Base-by-base conservation (phyloP, 1,140 invertebrate genomes). In the Drosophila punjabiensis region DNA sequence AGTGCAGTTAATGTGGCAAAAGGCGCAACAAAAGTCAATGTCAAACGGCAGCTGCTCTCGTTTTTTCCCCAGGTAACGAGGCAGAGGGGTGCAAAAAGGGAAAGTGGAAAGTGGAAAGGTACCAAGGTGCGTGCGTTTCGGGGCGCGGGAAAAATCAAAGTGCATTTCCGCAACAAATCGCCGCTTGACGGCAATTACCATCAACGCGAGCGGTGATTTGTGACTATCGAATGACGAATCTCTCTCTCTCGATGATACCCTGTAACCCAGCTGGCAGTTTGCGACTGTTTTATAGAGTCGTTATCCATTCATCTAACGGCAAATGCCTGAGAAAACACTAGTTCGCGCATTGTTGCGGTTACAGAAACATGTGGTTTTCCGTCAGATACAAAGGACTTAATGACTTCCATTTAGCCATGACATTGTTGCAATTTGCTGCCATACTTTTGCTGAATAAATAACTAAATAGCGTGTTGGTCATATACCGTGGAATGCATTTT, bases 11-110 rank as follows among this genome's bases (percentile, higher is more conserved):
- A 77, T 78, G 48, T 68, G 74, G 70, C 84, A 88, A 88, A 87
- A 81, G 81, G 79, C 84, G 68, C 66, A 76, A 88, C 80, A 83
- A 83, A 87, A 83, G 81, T 88, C 84, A 88, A 88, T 88, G 84
- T 66, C 84, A 81, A 74, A 56, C 62, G 48, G 61, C 73, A 65
- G 78, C 67, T 70, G 65, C 74, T 83, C 75, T 56, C 47, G 53
- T 67, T 73, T 76, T 76, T n/a, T 14, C 14, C 28, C 52, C n/a
- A 33, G 35, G 39, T 66, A 76, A 63, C 64, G 32, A 18, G 45
- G 6, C 35, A 45, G 28, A 20, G 13, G 24, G 37, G 13, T 37
- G 41, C 28, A 18, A 18, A 24, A 5, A 10, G n/a, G 24, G 13
- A 30, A 30, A 65, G 55, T 24, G 24, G 24, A 24, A 24, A 24